phyloP scores from a whole-genome alignment of 2,113 vertebrate genomes.

The Chionomys nivalis region DNA sequence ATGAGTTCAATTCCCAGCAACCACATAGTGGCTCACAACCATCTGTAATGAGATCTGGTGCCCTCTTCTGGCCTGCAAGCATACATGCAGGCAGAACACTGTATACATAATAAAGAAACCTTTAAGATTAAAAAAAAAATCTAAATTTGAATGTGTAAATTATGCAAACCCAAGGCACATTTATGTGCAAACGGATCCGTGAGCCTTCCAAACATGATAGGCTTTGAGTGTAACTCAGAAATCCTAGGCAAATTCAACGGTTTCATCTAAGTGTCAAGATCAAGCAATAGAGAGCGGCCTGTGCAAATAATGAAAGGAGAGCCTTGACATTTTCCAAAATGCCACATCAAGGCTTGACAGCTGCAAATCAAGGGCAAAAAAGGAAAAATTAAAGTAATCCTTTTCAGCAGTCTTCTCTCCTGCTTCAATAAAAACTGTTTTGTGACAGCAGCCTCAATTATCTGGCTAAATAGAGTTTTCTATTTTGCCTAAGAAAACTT shows the following conservation, averaged over 20 bases:
- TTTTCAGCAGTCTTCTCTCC: slow-evolving; percentile 27
- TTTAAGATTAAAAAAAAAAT: slow-evolving; percentile 33
- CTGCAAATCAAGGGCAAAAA: slow-evolving; percentile 53
- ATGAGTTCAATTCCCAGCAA: too few species aligned
- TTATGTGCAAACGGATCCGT: slow-evolving; percentile 59
- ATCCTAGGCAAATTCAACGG: slow-evolving; percentile 56
- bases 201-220: slow-evolving; percentile 70
- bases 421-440: slow-evolving; percentile 43
- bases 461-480: slow-evolving; percentile 35
- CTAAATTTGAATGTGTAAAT: slow-evolving; percentile 57
- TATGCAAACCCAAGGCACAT: slow-evolving; percentile 51
- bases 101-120: too few species aligned
- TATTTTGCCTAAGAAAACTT: slow-evolving; percentile 37
- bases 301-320: slow-evolving; percentile 9
- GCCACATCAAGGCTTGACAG: slow-evolving; percentile 14
- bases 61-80: too few species aligned
- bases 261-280: background rate
- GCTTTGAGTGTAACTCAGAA: slow-evolving; percentile 49
- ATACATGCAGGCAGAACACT: too few species aligned
- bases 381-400: slow-evolving; percentile 46
- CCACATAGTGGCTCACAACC: too few species aligned
- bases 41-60: too few species aligned
- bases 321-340: slow-evolving; percentile 40
- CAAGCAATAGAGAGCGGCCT: background rate
- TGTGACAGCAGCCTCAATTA: slow-evolving; percentile 50